Percentiles rank a stretch among this genome's conserved stretches.
Conservation (phyloP, 2,797 vertebrate species). For the Catharus ustulatus region DNA sequence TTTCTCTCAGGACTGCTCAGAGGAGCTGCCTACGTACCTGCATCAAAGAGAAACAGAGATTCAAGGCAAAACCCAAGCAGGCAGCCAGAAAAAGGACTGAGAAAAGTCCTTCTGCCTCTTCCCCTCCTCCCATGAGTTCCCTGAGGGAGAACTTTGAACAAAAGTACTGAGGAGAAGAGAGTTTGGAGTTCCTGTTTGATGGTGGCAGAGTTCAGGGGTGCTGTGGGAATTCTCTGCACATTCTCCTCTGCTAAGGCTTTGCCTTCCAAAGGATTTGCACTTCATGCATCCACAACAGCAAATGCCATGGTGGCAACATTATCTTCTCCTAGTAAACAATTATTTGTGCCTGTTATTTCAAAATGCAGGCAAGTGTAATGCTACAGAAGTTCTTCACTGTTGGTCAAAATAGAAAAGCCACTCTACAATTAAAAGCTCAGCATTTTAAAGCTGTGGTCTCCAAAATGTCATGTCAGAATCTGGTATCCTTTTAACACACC, state of each 20-base stretch:
- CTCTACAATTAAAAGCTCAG: not conserved
- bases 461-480: not conserved
- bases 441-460: not conserved
- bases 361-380: not conserved
- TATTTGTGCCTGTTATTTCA: not conserved
- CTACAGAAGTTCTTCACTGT: rapidly evolving
- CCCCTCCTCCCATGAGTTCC: not conserved
- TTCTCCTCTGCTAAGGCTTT: not conserved
- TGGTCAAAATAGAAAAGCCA: not conserved
- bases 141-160: not conserved
- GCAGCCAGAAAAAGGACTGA: not conserved
- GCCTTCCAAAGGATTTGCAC: not conserved
- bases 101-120: not conserved
- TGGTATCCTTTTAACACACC: not conserved
- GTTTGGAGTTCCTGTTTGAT: not conserved
- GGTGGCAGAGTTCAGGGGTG: not conserved
- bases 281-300: not conserved
- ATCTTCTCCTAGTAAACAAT: not conserved
- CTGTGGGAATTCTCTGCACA: not conserved
- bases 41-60: not conserved
- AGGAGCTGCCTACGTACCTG: not conserved
- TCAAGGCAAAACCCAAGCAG: not conserved
- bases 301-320: rapidly evolving
- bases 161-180: not conserved
- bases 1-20: not conserved